These are phyloP conservation scores for Cactoblastis cactorum DNA, from an alignment of 2,888 invertebrate genomes.

Conservation along the genomic window DNA sequence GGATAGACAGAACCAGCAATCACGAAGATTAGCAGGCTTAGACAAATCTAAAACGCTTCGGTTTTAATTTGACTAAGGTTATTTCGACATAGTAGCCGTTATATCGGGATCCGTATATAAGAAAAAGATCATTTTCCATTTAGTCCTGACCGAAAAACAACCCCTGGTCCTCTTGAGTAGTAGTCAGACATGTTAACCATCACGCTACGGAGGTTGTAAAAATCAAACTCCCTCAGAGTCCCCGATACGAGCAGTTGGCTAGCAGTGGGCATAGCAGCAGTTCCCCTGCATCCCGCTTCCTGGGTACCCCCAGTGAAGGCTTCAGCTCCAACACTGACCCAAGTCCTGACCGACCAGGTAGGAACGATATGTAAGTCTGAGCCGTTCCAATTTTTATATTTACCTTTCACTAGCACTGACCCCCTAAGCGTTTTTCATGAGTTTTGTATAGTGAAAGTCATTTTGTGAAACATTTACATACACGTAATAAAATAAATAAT, in stretches of 20 bases:
- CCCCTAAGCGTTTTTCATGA: neutral
- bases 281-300: slow-evolving; percentile 62
- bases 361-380: slow-evolving; percentile 77
- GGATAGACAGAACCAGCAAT: too few relatives aligned
- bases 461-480: too few relatives aligned
- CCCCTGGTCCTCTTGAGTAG: too few relatives aligned
- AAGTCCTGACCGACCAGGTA: slow-evolving; percentile 76
- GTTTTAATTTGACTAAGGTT: too few relatives aligned
- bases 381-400: slow-evolving; percentile 73
- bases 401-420: slow-evolving; percentile 34
- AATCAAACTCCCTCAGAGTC: slow-evolving; percentile 48
- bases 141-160: too few relatives aligned
- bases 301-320: slow-evolving; percentile 64
- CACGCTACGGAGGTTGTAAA: slow-evolving; percentile 20
- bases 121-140: too few relatives aligned
- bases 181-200: too few relatives aligned
- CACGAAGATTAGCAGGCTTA: too few relatives aligned
- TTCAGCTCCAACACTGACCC: slow-evolving; percentile 65
- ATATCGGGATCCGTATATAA: too few relatives aligned
- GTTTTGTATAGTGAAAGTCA: neutral
- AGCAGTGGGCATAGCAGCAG: slow-evolving; percentile 72
- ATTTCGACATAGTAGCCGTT: too few relatives aligned
- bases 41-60: too few relatives aligned
- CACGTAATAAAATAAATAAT: too few relatives aligned
- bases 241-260: slow-evolving; percentile 71